Conservation (phyloP, 2,888 invertebrate genomes). For the Sepiola atlantica region DNA sequence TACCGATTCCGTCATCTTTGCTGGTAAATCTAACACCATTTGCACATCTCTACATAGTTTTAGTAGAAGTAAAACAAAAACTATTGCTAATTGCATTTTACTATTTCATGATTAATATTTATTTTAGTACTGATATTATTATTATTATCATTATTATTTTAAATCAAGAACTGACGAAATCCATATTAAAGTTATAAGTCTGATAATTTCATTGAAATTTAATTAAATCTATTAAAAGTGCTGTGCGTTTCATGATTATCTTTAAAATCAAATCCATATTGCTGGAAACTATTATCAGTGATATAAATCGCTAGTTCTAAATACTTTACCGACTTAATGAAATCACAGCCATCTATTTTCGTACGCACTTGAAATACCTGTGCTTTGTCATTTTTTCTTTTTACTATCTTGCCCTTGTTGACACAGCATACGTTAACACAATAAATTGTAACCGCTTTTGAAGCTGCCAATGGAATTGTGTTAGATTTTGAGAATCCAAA, state of each 20-base stretch:
- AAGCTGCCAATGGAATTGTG: background rate
- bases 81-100: too few species aligned
- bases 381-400: background rate
- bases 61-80: too few species aligned
- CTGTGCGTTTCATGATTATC: background rate
- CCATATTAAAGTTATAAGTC: background rate
- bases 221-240: background rate
- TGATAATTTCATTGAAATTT: background rate
- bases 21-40: too few species aligned
- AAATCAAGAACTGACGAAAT: background rate
- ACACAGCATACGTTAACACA: background rate
- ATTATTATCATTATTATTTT: background rate
- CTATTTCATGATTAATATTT: background rate
- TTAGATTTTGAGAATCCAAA: background rate
- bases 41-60: too few species aligned
- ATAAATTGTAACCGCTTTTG: background rate
- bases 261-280: background rate
- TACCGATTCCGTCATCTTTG: too few species aligned
- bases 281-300: background rate
- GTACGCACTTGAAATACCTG: background rate
- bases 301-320: background rate
- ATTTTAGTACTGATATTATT: background rate
- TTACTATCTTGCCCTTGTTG: background rate
- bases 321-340: background rate
- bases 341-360: background rate